Evolutionary conservation across 2,888 invertebrate species (phyloP), one percentile per base, ranked within the genome.

Genomic region (Clunio marinus): DNA sequence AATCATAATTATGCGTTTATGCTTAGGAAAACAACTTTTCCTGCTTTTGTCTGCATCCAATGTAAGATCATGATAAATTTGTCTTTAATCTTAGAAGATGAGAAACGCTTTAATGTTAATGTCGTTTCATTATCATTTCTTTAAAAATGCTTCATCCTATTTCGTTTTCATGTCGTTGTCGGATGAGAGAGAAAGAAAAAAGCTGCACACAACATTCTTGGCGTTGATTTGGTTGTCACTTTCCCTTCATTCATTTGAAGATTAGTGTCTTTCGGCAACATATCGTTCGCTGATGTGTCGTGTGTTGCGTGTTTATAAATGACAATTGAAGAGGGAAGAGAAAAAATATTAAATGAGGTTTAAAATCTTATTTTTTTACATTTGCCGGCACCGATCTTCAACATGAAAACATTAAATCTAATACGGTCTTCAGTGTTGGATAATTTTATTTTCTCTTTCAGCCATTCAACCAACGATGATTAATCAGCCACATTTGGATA

Each of bases 211-310:
- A 51, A 51, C 22, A 22, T 51, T 57, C 57, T 57, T 13, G 4
- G 25, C 27, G 66, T 55, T 66, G 63, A 66, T 66, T 66, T 55
- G 51, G 32, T 35, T 66, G 66, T 66, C 66, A 66, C 35, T 66
- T 32, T 8, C 17, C 51, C n/a, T 32, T 55, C 66, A 46, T 63
- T 63, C 27, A n/a, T 32, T 22, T 3, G 25, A 35, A 55, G 51
- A 66, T 66, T 55, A 66, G 51, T 45, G 57, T 57, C 57, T n/a
- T 66, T 32, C 51, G 55, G 24, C 55, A 45, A 55, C 46, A 66
- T 25, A 65, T 65, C 45, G 46, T 65, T 65, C 20, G 41, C 51
- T 24, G 32, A 32, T 4, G 10, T 7, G 27, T 57, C n/a, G 27
- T 57, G 57, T 27, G 8, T 20, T 51, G 46, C 8, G 15, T 66